A percentile compares a stretch with the other conserved stretches of the same genome.
phyloP scores from a whole-genome alignment of 2,888 invertebrate genomes.

The Zootermopsis nevadensis region DNA sequence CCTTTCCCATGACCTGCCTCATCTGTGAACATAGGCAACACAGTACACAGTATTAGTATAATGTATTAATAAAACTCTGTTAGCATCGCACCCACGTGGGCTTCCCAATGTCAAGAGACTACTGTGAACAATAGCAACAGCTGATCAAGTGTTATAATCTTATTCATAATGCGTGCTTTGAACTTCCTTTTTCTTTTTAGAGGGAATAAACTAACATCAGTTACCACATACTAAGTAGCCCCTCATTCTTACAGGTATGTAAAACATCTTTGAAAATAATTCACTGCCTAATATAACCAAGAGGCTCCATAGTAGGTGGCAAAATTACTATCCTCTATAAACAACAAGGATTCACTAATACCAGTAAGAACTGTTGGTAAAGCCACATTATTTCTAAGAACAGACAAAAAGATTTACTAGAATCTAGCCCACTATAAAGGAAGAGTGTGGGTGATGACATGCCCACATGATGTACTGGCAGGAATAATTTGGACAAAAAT shows the following conservation, averaged over 20 bases:
- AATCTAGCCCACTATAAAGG: not conserved
- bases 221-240: conserved; percentile 24
- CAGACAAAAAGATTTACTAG: not conserved
- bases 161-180: conserved; percentile 1
- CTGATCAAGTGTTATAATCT: not conserved
- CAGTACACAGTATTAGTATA: conserved; percentile 31
- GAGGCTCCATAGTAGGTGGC: conserved; percentile 7
- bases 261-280: not conserved
- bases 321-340: not conserved
- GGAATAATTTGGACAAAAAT: not conserved
- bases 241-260: not conserved
- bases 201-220: conserved; percentile 8
- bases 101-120: conserved; percentile 43
- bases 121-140: not conserved
- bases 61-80: not conserved
- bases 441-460: not conserved
- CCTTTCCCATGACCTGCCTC: conserved; percentile 65
- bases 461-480: not conserved
- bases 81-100: conserved; percentile 38
- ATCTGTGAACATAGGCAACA: conserved; percentile 61
- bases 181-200: conserved; percentile 32
- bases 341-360: conserved; percentile 20
- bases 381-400: not conserved
- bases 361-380: not conserved
- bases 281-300: not conserved